Evolutionary conservation across 1,140 invertebrate genomes (phyloP).

Genomic region (Heterodera schachtii): DNA sequence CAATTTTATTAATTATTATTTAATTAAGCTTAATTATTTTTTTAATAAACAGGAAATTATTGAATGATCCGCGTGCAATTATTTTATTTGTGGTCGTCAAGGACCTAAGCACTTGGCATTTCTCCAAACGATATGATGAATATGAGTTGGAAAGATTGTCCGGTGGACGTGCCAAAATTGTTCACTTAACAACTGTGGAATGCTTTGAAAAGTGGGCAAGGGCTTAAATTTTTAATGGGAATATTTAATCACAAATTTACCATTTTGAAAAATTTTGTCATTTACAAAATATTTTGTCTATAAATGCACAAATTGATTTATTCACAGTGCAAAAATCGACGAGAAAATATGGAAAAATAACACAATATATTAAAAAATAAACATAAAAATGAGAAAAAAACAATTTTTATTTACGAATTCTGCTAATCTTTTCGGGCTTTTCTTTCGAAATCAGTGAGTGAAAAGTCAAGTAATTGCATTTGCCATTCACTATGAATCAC

Average conservation of each 20-base stretch:
- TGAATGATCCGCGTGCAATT: constrained; percentile 70
- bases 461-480: too few relatives aligned
- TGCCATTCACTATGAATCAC: too few relatives aligned
- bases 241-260: not conserved
- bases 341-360: too few relatives aligned
- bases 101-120: constrained; percentile 68
- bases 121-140: constrained; percentile 84
- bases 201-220: constrained; percentile 52
- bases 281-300: too few relatives aligned
- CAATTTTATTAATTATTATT: not conserved
- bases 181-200: constrained; percentile 75
- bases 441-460: too few relatives aligned
- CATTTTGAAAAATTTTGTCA: constrained; percentile 26
- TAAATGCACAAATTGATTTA: too few relatives aligned
- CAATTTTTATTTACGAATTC: too few relatives aligned
- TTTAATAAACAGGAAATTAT: constrained; percentile 50
- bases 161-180: constrained; percentile 72
- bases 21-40: not conserved
- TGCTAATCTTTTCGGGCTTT: too few relatives aligned
- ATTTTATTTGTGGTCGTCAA: constrained; percentile 88
- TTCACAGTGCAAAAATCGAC: too few relatives aligned
- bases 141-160: constrained; percentile 75
- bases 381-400: too few relatives aligned
- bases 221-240: not conserved
- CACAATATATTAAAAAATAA: too few relatives aligned